phyloP scores from a whole-genome alignment of 2,888 invertebrate species.

The Luperina nickerlii region DNA sequence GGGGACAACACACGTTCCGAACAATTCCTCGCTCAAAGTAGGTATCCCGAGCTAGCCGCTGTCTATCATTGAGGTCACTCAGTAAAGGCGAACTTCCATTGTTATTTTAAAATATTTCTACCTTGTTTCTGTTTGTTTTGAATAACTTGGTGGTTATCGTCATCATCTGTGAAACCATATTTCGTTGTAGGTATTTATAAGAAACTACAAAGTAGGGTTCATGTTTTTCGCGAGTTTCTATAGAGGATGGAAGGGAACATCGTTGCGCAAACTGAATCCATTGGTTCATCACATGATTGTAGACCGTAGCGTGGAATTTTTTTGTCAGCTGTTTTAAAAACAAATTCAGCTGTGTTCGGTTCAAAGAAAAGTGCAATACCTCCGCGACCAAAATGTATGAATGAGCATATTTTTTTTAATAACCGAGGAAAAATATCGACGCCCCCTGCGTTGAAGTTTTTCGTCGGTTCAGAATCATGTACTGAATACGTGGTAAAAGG shows the following conservation, averaged over 20 bases:
- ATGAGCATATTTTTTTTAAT: neutral
- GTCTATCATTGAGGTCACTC: constrained; percentile 44
- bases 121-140: neutral
- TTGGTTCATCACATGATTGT: too few species aligned
- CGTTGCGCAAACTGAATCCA: too few species aligned
- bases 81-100: constrained; percentile 38
- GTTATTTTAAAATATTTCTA: neutral
- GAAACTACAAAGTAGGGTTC: neutral
- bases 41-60: constrained; percentile 21
- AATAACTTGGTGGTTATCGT: neutral
- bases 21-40: constrained; percentile 46
- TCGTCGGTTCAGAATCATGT: neutral
- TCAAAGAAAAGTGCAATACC: too few species aligned
- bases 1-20: constrained; percentile 13
- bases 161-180: neutral
- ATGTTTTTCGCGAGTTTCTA: neutral
- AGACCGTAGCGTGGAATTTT: too few species aligned
- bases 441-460: neutral
- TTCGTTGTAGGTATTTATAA: neutral
- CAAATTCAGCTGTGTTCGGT: too few species aligned
- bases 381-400: too few species aligned
- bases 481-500: too few species aligned
- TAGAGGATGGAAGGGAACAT: too few species aligned
- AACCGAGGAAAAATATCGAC: too few species aligned
- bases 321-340: too few species aligned